Evolutionary conservation across 2,888 invertebrate genomes (phyloP), one percentile per base, ranked within the genome.

Genomic region (Agrotis exclamationis): DNA sequence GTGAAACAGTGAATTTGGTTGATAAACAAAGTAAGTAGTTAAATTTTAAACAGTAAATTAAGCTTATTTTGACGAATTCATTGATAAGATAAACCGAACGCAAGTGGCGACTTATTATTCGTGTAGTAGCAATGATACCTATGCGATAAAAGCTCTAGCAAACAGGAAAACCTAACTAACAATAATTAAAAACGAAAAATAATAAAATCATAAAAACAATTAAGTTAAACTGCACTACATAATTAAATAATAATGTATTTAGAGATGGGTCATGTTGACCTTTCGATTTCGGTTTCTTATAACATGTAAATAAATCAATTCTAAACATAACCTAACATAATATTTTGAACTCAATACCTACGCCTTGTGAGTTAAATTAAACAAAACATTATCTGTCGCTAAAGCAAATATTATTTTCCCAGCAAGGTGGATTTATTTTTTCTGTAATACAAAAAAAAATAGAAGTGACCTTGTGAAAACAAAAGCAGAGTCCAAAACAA

Each of bases 271-370:
- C 14, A 45, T 11, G 18, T 3, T 59, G n/a, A 70, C 20, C 70
- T n/a, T 39, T 63, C 13, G 24, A 56, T 57, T 56, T 71, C 11
- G 2, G 7, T 28, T 0, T 14, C 39, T n/a, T 4, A 54, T 48
- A 71, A 48, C 45, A 33, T 63, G 39, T 22, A 53, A 39, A 74
- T 14, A 68, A 68, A 44, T 22, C 14, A 44, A 44, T 72, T 63
- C 7, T 24, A 63, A 16, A 75, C 70, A 39, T 74, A 74, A 75
- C 70, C 75, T 76, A 47, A 50, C 20, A 53, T 24, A 56, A 53
- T 24, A 56, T 20, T 33, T 63, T 54, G 6, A 45, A 44, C 44
- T 62, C 18, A 14, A 47, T 58, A 44, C 14, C 5, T n/a, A 45
- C 16, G 11, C 4, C 67, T 6, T n/a, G 18, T 47, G 28, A n/a